Base-by-base conservation (phyloP, 2,888 invertebrate genomes). In the Agapostemon virescens region DNA sequence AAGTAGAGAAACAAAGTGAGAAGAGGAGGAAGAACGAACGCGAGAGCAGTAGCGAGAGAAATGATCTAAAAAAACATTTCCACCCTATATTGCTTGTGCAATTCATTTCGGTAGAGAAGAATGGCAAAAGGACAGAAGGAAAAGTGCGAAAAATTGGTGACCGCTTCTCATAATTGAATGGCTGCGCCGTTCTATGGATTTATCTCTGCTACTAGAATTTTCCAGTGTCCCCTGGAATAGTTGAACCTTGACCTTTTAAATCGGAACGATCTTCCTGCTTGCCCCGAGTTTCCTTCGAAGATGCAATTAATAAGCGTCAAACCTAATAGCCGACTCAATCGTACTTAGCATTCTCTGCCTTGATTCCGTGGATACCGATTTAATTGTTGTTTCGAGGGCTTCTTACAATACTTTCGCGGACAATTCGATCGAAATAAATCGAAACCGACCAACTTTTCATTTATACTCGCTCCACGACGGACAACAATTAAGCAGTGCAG, bases 111-210 rank as follows among this genome's bases (percentile, higher is more conserved):
- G 15, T 45, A 26, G 49, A 38, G 23, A n/a, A 33, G 13, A 5
- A n/a, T 20, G 33, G 61, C 26, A 26, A 20, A 45, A 36, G 26
- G 69, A 26, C 40, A 38, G 33, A 20, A 49, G 69, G n/a, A 40
- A 61, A 49, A 38, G 69, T 42, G 69, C 36, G 49, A 75, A 69
- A 74, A 75, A 75, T 69, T 26, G 63, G 15, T 30, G 40, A 38
- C 11, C 38, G 61, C 13, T 38, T 52, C 61, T 63, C 26, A 36
- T 26, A 61, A 63, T 61, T 38, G 63, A 69, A 63, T 63, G 33
- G n/a, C 45, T 30, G n/a, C 38, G 30, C 23, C 49, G 17, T n/a
- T 40, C n/a, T 26, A 49, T 61, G 36, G 36, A 69, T 45, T 63
- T 63, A 49, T 75, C 38, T 20, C 49, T 20, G 15, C 63, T 36